Conservation (phyloP, 2,113 vertebrate species). For the Rhynchopsitta pachyrhyncha region DNA sequence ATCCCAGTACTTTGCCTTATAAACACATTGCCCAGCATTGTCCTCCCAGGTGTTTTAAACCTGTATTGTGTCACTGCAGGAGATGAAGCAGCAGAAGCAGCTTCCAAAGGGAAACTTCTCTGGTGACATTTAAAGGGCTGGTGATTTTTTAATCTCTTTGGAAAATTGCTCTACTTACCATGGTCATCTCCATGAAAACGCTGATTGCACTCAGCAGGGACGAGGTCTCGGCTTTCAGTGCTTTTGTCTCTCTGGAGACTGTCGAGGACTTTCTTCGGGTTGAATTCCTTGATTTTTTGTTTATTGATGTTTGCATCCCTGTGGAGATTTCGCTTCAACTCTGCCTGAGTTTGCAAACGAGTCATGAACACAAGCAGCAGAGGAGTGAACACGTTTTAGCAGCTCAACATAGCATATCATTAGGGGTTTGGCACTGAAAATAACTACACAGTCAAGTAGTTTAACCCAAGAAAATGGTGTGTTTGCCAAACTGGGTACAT, state of each 20-base stretch:
- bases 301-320: conserved; percentile 56
- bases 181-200: background rate
- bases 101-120: background rate
- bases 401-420: rapidly evolving
- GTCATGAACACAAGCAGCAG: background rate
- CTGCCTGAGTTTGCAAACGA: conserved; percentile 71
- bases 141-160: background rate
- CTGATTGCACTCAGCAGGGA: conserved; percentile 45
- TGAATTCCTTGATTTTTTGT: conserved; percentile 51
- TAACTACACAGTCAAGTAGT: background rate
- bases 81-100: background rate
- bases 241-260: background rate
- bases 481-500: background rate
- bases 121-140: background rate
- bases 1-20: rapidly evolving
- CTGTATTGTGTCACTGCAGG: background rate
- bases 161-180: conserved; percentile 54
- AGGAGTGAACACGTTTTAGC: background rate
- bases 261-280: conserved; percentile 13
- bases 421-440: background rate
- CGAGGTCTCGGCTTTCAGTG: background rate
- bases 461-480: background rate
- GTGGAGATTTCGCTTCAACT: conserved; percentile 67
- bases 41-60: background rate
- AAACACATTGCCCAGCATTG: background rate